A percentile compares a stretch with the other conserved stretches of the same genome.
phyloP scores from a whole-genome alignment of 2,888 invertebrate genomes.

The Phaedon cochleariae region DNA sequence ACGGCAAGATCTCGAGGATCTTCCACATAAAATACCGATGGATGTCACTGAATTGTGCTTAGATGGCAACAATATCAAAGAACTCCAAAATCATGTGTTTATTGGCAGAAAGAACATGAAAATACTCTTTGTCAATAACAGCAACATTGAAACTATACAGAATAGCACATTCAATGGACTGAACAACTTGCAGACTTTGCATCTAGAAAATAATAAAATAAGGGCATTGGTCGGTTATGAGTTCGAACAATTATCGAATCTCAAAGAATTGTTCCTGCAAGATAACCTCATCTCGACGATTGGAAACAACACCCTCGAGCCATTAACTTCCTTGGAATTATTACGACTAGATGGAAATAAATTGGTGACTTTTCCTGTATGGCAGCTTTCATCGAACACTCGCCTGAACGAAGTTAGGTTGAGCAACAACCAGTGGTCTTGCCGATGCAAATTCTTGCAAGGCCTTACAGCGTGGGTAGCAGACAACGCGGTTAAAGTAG shows the following conservation, averaged over 20 bases:
- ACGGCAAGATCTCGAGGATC: constrained; percentile 77
- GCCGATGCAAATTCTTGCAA: constrained; percentile 88
- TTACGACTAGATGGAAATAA: constrained; percentile 87
- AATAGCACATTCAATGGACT: constrained; percentile 92
- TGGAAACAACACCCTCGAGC: constrained; percentile 80
- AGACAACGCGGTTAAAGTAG: constrained; percentile 81
- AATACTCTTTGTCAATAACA: constrained; percentile 85
- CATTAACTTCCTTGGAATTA: constrained; percentile 79
- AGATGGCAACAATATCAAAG: constrained; percentile 88
- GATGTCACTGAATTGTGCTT: constrained; percentile 93
- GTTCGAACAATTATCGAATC: constrained; percentile 80
- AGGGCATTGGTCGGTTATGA: constrained; percentile 83
- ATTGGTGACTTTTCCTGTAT: constrained; percentile 80
- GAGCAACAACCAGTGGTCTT: constrained; percentile 88
- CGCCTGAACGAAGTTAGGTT: constrained; percentile 79
- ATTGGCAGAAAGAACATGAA: constrained; percentile 90
- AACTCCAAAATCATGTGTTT: constrained; percentile 86
- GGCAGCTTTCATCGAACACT: constrained; percentile 75
- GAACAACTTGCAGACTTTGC: constrained; percentile 78
- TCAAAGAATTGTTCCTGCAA: constrained; percentile 85
- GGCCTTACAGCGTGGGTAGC: constrained; percentile 84
- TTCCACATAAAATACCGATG: constrained; percentile 90
- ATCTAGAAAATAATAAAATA: constrained; percentile 86
- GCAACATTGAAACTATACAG: constrained; percentile 83
- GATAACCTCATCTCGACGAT: constrained; percentile 84